A percentile compares a stretch with the other conserved stretches of the same genome.
Conservation (phyloP, 2,797 vertebrate species). For the Peromyscus eremicus region DNA sequence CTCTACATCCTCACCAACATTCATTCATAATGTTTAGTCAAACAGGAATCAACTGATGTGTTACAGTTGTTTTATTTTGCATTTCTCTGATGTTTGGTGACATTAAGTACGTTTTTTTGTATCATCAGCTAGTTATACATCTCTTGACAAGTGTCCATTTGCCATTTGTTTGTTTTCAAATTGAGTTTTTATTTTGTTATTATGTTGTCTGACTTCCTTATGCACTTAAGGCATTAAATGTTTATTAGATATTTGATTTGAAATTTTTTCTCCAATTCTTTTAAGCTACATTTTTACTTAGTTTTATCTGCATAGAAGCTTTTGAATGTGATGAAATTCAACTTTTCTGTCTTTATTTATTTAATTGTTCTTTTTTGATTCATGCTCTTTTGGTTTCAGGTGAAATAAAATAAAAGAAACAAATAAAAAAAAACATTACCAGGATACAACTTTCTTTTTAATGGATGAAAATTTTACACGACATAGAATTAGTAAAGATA, state of each 20-base stretch:
- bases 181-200: background rate
- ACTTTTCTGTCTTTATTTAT: background rate
- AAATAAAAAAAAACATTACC: background rate
- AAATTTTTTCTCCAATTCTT: background rate
- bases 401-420: background rate
- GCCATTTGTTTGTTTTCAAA: background rate
- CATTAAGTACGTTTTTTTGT: background rate
- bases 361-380: background rate
- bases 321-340: background rate
- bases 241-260: background rate
- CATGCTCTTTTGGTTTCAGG: background rate
- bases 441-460: background rate
- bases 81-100: background rate
- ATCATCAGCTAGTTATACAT: background rate
- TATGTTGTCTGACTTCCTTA: background rate
- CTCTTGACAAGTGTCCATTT: background rate
- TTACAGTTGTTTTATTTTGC: background rate
- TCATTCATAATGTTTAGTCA: background rate
- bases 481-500: background rate
- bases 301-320: background rate
- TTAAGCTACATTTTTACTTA: background rate
- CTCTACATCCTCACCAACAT: background rate
- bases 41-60: background rate
- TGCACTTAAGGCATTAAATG: background rate
- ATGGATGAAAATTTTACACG: background rate